phyloP scores from a whole-genome alignment of 2,113 vertebrate genomes.

The Grantiella picta region DNA sequence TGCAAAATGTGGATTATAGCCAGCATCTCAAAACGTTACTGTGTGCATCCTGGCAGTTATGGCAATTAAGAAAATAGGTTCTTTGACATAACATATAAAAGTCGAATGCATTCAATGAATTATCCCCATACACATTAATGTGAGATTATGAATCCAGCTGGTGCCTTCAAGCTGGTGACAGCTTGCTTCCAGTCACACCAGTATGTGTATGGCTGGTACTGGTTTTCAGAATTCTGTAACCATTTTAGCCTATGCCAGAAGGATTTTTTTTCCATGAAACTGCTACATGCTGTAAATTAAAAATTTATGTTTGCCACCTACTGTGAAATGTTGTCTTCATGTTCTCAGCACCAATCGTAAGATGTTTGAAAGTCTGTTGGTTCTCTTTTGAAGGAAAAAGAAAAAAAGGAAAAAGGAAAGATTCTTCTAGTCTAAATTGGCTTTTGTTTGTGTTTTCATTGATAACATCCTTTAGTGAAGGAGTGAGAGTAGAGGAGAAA shows the following conservation, averaged over 20 bases:
- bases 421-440: not conserved
- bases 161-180: not conserved
- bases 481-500: slow-evolving; percentile 23
- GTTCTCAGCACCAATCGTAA: not conserved
- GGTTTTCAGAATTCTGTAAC: not conserved
- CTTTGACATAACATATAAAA: not conserved
- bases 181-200: not conserved
- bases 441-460: slow-evolving; percentile 19
- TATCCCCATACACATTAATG: not conserved
- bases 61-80: not conserved
- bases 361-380: not conserved
- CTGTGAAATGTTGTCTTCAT: slow-evolving; percentile 2
- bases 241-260: not conserved
- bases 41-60: not conserved
- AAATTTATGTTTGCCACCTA: not conserved
- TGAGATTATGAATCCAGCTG: not conserved
- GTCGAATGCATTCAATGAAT: not conserved
- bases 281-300: slow-evolving; percentile 7
- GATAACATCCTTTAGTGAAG: not conserved
- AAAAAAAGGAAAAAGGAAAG: not conserved
- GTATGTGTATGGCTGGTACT: not conserved
- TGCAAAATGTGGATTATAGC: not conserved
- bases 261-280: not conserved
- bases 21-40: not conserved
- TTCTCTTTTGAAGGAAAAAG: not conserved